Base-by-base conservation (phyloP, 2,888 invertebrate species). In the Drosophila incognita region DNA sequence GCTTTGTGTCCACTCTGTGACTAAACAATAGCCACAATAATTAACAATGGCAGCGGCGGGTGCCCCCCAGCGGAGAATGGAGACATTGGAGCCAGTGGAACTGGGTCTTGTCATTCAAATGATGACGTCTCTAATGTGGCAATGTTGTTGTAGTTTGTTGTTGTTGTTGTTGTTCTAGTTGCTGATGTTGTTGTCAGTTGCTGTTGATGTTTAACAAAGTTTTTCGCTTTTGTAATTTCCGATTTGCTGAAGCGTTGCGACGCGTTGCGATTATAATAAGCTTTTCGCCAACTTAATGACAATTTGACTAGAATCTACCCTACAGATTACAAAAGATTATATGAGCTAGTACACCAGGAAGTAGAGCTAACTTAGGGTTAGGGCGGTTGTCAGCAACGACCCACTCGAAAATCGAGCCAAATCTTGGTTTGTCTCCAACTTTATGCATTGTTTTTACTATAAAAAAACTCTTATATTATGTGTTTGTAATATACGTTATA, bases 201-300 rank as follows among this genome's bases (percentile, higher is more conserved):
- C 53, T 71, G 29, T 29, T 29, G 54, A 53, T 66, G 66, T 46
- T 42, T 31, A 42, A 57, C 31, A 57, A 57, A 69, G 36, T 61
- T 59, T 68, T 68, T 35, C 48, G 36, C 42, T 60, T 52, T 31
- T 42, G 42, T 57, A 42, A 42, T 57, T 57, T 57, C 57, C 42
- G 46, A 62, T 46, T 76, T 60, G 58, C 61, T 66, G 52, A 73
- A 56, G 58, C 62, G 58, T 70, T 71, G 40, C 54, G 48, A 51
- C 5, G 18, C 33, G 10, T 33, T 33, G 27, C 57, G 11, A 40
- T 57, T 35, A 40, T 36, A n/a, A 31, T 35, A 38, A 36, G n/a
- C n/a, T 29, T 38, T 38, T 38, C 36, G 38, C 54, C n/a, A 56
- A 18, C 18, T 18, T 15, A 13, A 36, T 36, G 24, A 33, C 15